phyloP scores from a whole-genome alignment of 2,888 invertebrate genomes.

The Parochlus steinenii region DNA sequence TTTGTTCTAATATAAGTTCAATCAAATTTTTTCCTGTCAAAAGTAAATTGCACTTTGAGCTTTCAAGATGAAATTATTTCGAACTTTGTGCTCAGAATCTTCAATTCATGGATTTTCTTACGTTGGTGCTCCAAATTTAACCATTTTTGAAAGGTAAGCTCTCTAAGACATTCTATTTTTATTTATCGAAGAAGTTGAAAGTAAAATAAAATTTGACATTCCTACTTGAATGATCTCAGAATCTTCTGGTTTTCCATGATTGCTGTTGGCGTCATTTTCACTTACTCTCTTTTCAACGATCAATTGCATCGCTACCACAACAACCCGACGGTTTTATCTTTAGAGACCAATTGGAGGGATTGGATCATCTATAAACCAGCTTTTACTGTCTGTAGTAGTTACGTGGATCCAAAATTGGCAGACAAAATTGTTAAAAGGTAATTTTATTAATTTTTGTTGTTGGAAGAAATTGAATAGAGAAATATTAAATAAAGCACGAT shows the following conservation, averaged over 20 bases:
- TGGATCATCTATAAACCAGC: conserved; percentile 1
- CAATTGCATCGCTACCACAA: not conserved
- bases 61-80: conserved; percentile 7
- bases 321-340: conserved; percentile 5
- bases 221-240: too few relatives aligned
- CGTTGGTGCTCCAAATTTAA: conserved; percentile 20
- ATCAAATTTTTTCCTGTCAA: too few relatives aligned
- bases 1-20: too few relatives aligned
- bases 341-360: too few relatives aligned
- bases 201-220: too few relatives aligned
- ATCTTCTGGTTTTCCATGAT: conserved; percentile 2
- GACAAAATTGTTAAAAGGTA: conserved; percentile 1
- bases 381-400: conserved; percentile 5
- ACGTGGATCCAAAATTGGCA: not conserved
- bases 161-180: not conserved
- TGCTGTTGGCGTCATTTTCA: not conserved
- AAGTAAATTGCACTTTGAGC: not conserved
- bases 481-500: not conserved
- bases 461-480: not conserved
- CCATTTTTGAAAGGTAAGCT: conserved; percentile 20
- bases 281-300: conserved; percentile 4
- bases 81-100: conserved; percentile 19
- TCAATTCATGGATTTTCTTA: conserved; percentile 25
- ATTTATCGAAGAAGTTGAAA: not conserved
- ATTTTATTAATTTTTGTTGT: not conserved